A percentile compares a stretch with the other conserved stretches of the same genome.
phyloP scores from a whole-genome alignment of 2,888 invertebrate genomes.

The Cataglyphis rosenhaueri region DNA sequence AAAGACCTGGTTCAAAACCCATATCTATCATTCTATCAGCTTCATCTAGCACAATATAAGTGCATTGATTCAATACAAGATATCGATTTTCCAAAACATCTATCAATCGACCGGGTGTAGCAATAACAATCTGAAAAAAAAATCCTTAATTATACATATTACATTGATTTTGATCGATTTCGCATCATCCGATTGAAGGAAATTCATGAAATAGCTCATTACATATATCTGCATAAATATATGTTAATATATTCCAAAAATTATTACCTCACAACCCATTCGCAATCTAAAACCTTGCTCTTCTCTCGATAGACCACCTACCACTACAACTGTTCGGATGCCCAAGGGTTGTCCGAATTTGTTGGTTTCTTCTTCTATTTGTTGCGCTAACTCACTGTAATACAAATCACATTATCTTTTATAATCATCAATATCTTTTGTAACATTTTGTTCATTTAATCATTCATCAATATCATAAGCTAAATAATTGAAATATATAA shows the following conservation, averaged over 20 bases:
- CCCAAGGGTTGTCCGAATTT: constrained; percentile 98
- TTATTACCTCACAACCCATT: constrained; percentile 95
- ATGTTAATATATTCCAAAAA: background rate
- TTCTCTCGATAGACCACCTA: constrained; percentile 98
- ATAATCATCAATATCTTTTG: background rate
- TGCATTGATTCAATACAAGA: constrained; percentile 98
- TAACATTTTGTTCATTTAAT: background rate
- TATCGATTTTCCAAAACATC: constrained; percentile 99
- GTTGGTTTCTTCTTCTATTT: constrained; percentile 99
- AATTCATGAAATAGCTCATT: background rate
- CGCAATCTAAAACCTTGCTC: constrained; percentile 99
- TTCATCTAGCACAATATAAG: constrained; percentile 98
- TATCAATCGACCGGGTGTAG: constrained; percentile 99
- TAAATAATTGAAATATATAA: background rate
- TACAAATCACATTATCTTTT: background rate
- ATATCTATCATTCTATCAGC: constrained; percentile 99
- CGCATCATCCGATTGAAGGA: background rate
- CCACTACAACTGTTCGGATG: constrained; percentile 98
- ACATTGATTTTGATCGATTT: background rate
- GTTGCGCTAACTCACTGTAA: constrained; percentile 96
- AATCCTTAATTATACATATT: background rate
- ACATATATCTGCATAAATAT: background rate
- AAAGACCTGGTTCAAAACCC: constrained; percentile 96
- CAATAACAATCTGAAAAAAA: constrained; percentile 94
- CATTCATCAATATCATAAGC: background rate